Percentiles rank a stretch among this genome's conserved stretches.
phyloP scores from a whole-genome alignment of 2,797 vertebrate genomes.

The Decapterus maruadsi region DNA sequence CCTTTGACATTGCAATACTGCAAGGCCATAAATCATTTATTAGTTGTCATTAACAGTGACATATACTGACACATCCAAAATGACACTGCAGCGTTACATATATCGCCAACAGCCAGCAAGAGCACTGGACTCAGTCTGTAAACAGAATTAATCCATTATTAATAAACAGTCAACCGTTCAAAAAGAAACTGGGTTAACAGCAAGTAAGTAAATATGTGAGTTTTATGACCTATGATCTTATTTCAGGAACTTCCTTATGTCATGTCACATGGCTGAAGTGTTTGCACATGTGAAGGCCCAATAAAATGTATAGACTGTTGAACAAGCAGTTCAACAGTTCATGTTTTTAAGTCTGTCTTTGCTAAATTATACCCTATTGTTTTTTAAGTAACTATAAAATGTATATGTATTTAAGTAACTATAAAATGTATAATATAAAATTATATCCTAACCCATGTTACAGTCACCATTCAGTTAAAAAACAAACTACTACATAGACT shows the following conservation, averaged over 20 bases:
- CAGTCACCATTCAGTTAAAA: neutral
- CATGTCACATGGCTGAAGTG: conserved; percentile 48
- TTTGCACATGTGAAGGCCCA: conserved; percentile 31
- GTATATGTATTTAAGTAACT: no score
- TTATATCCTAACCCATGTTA: neutral
- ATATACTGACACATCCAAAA: neutral
- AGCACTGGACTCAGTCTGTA: neutral
- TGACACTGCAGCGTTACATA: neutral
- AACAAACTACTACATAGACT: neutral
- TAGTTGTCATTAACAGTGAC: conserved; percentile 14
- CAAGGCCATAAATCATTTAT: conserved; percentile 49
- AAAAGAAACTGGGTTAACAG: neutral
- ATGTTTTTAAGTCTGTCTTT: neutral
- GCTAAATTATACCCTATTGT: neutral
- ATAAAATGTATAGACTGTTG: conserved; percentile 18
- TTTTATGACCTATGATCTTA: conserved; percentile 66
- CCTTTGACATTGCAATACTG: conserved; percentile 48
- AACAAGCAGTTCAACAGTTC: neutral
- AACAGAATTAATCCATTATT: neutral
- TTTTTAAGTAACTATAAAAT: no score
- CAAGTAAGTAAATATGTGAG: conserved; percentile 12
- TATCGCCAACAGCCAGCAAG: neutral
- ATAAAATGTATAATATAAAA: no score
- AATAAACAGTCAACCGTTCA: neutral
- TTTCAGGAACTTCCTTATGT: conserved; percentile 48